These are phyloP conservation scores for Chaenocephalus aceratus DNA, from an alignment of 2,113 vertebrate genomes.

Conservation along the genomic window DNA sequence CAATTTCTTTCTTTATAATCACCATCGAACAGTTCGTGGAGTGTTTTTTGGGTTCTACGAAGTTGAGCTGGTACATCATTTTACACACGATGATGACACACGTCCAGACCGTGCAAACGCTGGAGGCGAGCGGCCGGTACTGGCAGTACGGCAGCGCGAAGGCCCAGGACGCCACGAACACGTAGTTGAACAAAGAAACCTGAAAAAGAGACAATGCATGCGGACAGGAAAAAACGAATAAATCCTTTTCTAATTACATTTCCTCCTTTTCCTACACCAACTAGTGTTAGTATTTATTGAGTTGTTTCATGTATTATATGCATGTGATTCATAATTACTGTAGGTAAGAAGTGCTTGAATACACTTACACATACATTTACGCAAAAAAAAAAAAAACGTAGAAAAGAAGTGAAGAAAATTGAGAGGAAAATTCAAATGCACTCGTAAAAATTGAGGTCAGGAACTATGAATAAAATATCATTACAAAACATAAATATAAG, in stretches of 20 bases:
- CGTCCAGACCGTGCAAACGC: slow-evolving; percentile 96
- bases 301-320: no score
- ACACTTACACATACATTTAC: background rate
- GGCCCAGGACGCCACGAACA: slow-evolving; percentile 96
- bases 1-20: slow-evolving; percentile 27
- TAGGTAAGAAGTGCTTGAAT: background rate
- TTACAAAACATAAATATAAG: background rate
- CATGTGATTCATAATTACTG: no score
- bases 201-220: slow-evolving; percentile 66
- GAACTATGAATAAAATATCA: background rate
- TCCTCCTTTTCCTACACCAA: background rate
- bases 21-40: slow-evolving; percentile 90
- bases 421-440: background rate
- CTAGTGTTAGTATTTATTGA: background rate
- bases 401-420: background rate
- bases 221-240: background rate
- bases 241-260: background rate
- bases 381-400: background rate
- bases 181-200: slow-evolving; percentile 92
- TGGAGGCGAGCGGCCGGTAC: slow-evolving; percentile 93
- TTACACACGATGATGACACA: slow-evolving; percentile 98
- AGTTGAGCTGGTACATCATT: slow-evolving; percentile 97
- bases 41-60: slow-evolving; percentile 87
- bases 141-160: slow-evolving; percentile 95
- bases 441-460: background rate